Evolutionary conservation across 2,113 vertebrate genomes (phyloP).

Genomic region (Bujurquina vittata): DNA sequence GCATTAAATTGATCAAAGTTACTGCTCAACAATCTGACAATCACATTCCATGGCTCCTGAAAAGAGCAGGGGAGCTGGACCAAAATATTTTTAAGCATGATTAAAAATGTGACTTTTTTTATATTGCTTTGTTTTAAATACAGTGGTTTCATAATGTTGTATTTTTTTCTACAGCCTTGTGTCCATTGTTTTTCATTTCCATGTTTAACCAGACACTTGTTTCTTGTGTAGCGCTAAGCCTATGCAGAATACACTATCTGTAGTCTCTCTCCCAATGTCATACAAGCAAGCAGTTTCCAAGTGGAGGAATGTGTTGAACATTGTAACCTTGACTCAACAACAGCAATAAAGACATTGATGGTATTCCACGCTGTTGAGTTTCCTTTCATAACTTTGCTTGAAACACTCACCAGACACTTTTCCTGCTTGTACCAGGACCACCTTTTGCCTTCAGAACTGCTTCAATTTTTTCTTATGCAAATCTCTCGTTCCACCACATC

Average conservation of each 20-base stretch:
- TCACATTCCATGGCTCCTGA: slow-evolving; percentile 76
- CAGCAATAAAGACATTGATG: slow-evolving; percentile 93
- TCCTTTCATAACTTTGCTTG: slow-evolving; percentile 1
- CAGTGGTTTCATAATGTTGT: slow-evolving; percentile 64
- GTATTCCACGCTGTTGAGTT: slow-evolving; percentile 44
- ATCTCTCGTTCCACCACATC: background rate
- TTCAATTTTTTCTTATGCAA: background rate
- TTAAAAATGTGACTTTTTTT: slow-evolving; percentile 67
- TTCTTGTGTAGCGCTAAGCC: slow-evolving; percentile 75
- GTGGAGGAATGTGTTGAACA: slow-evolving; percentile 81
- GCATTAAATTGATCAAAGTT: slow-evolving; percentile 66
- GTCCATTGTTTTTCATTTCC: slow-evolving; percentile 60
- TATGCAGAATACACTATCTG: slow-evolving; percentile 81
- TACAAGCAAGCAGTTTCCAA: slow-evolving; percentile 83
- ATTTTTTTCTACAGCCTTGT: slow-evolving; percentile 60
- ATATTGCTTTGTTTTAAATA: slow-evolving; percentile 40
- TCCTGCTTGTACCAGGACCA: background rate
- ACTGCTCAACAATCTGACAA: slow-evolving; percentile 74
- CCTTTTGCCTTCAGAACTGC: background rate
- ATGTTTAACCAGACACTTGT: slow-evolving; percentile 79
- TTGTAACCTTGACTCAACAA: slow-evolving; percentile 89
- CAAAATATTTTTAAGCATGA: slow-evolving; percentile 64
- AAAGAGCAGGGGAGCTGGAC: slow-evolving; percentile 73
- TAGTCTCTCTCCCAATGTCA: slow-evolving; percentile 83
- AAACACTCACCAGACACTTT: background rate